Conservation (phyloP, 2,113 vertebrate genomes). For the Camelus bactrianus region DNA sequence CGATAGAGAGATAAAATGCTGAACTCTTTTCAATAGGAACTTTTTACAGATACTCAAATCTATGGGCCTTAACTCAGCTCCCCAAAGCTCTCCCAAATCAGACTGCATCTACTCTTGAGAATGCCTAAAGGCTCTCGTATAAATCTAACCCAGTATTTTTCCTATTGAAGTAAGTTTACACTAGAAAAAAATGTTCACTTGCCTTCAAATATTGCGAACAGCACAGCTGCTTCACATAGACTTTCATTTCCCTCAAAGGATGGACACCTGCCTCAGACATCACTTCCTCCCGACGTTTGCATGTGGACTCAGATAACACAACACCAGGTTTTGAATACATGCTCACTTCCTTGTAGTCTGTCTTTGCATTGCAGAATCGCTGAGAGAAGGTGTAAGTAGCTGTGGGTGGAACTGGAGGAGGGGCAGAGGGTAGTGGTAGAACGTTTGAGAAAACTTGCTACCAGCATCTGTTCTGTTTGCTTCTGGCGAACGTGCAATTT, state of each 20-base stretch:
- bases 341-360: conserved; percentile 38
- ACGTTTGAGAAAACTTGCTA: neutral
- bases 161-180: neutral
- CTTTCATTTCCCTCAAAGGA: conserved; percentile 48
- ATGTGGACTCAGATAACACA: neutral
- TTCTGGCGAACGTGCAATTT: neutral
- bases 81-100: neutral
- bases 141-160: neutral
- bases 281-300: conserved; percentile 50
- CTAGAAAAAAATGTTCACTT: neutral
- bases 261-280: conserved; percentile 16
- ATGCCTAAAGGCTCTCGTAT: neutral
- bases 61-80: neutral
- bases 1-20: conserved; percentile 39
- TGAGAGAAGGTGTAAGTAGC: neutral
- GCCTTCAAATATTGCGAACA: neutral
- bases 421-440: neutral
- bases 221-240: neutral
- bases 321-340: conserved; percentile 13
- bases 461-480: neutral
- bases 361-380: neutral
- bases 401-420: neutral
- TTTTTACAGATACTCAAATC: neutral
- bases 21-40: neutral
- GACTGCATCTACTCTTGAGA: neutral